Conservation (phyloP, 2,888 invertebrate species). For the Actias luna region DNA sequence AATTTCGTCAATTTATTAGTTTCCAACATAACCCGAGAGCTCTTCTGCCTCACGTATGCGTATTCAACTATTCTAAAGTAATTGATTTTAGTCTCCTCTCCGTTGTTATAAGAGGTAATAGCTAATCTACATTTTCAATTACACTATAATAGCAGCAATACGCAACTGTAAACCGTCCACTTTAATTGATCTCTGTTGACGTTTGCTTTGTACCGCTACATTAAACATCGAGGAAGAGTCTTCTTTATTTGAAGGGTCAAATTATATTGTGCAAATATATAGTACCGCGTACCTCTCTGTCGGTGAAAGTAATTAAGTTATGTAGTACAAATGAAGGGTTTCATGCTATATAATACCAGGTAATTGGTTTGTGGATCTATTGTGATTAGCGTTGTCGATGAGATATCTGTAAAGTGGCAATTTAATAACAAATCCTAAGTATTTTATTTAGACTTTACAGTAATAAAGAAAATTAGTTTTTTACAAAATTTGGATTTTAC, state of each 20-base stretch:
- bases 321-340: constrained; percentile 70
- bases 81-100: constrained; percentile 66
- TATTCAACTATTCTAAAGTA: constrained; percentile 69
- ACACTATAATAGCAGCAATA: constrained; percentile 60
- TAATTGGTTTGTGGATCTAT: constrained; percentile 71
- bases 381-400: constrained; percentile 48
- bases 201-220: constrained; percentile 37
- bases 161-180: constrained; percentile 45
- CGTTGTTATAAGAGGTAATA: constrained; percentile 61
- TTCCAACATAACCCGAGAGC: constrained; percentile 49
- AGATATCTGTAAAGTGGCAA: constrained; percentile 34
- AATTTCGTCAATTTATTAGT: constrained; percentile 63
- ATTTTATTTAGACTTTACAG: too few relatives aligned
- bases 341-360: constrained; percentile 64
- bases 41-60: constrained; percentile 54
- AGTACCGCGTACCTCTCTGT: constrained; percentile 56
- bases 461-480: too few relatives aligned
- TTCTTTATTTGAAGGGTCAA: constrained; percentile 32
- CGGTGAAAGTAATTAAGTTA: constrained; percentile 75
- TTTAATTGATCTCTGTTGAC: constrained; percentile 45
- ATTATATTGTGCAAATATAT: constrained; percentile 35
- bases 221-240: constrained; percentile 23
- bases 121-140: constrained; percentile 76
- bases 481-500: too few relatives aligned
- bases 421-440: constrained; percentile 23